phyloP scores from a whole-genome alignment of 1,140 invertebrate species.

The Anagrus nilaparvatae region DNA sequence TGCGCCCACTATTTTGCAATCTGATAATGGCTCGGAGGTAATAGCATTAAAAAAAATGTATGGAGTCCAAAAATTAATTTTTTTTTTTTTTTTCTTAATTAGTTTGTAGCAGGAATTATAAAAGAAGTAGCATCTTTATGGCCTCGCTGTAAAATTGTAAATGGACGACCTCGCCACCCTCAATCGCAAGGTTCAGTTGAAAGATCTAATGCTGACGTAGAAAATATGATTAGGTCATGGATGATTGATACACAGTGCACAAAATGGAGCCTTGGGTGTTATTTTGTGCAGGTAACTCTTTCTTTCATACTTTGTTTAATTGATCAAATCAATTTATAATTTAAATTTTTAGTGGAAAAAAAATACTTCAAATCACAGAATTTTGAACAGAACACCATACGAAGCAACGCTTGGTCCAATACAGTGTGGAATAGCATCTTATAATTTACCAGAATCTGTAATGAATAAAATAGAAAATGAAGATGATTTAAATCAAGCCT shows the following conservation, averaged over 20 bases:
- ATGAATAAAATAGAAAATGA: no score
- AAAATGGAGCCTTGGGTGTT: conserved; percentile 10
- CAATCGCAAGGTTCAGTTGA: conserved; percentile 16
- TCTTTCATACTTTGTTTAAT: not conserved
- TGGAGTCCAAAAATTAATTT: not conserved
- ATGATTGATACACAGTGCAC: conserved; percentile 13
- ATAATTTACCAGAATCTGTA: no score
- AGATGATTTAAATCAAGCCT: no score
- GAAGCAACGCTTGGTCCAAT: conserved; percentile 7
- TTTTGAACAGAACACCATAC: conserved; percentile 9
- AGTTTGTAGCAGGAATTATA: conserved; percentile 7
- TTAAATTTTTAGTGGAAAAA: conserved; percentile 9
- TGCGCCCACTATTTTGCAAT: no score
- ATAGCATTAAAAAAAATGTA: no score
- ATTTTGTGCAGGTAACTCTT: not conserved
- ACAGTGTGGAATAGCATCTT: not conserved
- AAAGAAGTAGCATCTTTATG: conserved; percentile 11
- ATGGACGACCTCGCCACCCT: conserved; percentile 17
- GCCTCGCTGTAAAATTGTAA: conserved; percentile 8
- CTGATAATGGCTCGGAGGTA: no score
- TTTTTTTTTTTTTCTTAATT: not conserved
- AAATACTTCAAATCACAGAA: conserved; percentile 8
- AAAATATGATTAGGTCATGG: conserved; percentile 6
- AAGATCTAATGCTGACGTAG: conserved; percentile 13
- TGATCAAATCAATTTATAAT: not conserved